Conservation (phyloP, 2,113 vertebrate species). For the Candoia aspera region DNA sequence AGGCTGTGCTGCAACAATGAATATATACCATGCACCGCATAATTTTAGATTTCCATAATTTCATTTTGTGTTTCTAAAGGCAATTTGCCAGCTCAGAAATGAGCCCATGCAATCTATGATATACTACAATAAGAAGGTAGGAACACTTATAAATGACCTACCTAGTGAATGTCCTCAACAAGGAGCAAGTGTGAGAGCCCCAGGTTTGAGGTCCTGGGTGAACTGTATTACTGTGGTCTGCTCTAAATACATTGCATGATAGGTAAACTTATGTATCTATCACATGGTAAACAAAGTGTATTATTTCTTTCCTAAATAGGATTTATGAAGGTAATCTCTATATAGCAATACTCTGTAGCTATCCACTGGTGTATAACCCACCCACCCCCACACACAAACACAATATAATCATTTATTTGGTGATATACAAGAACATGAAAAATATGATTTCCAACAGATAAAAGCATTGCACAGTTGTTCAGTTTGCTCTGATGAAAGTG, state of each 20-base stretch:
- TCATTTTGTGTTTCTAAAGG: neutral
- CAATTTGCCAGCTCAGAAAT: neutral
- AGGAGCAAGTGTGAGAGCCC: neutral
- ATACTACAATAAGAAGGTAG: neutral
- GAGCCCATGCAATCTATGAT: neutral
- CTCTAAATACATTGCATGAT: neutral
- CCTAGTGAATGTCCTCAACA: neutral
- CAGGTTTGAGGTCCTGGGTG: neutral
- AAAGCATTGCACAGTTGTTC: neutral
- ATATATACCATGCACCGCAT: neutral
- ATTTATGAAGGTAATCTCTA: neutral
- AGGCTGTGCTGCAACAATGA: neutral
- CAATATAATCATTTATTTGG: neutral
- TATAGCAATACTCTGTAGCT: neutral
- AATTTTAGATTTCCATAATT: neutral
- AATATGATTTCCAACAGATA: neutral
- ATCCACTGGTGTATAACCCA: neutral
- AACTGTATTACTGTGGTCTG: neutral
- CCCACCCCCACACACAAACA: neutral
- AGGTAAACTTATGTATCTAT: neutral
- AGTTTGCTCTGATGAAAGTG: neutral
- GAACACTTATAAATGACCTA: neutral
- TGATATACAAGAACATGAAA: neutral
- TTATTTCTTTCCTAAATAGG: neutral
- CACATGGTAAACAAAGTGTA: neutral